Evolutionary conservation across 2,797 vertebrate genomes (phyloP).

Genomic region (Sorex maritimensis): DNA sequence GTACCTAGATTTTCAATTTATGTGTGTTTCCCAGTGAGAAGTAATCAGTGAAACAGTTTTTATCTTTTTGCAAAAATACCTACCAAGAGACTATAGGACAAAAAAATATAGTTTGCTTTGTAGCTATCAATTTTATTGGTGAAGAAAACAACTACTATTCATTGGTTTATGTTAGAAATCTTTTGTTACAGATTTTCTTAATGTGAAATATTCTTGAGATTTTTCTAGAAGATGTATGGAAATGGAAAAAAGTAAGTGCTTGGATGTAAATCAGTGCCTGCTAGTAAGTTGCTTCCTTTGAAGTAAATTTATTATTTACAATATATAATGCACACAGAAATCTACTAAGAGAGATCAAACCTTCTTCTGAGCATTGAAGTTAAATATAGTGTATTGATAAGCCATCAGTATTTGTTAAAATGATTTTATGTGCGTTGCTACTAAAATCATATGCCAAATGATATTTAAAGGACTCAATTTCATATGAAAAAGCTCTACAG

Average conservation of each 20-base stretch:
- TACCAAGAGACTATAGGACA: slow-evolving; percentile 30
- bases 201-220: slow-evolving; percentile 51
- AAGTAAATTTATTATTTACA: slow-evolving; percentile 25
- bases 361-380: not conserved
- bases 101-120: slow-evolving; percentile 13
- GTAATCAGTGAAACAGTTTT: slow-evolving; percentile 62
- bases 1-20: slow-evolving; percentile 40
- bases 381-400: slow-evolving; percentile 60
- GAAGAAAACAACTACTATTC: slow-evolving; percentile 51
- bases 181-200: slow-evolving; percentile 69
- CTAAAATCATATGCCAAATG: slow-evolving; percentile 10
- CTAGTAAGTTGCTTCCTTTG: slow-evolving; percentile 25
- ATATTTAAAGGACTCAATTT: slow-evolving; percentile 30
- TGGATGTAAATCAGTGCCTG: slow-evolving; percentile 13
- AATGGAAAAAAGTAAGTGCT: not conserved
- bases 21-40: slow-evolving; percentile 66
- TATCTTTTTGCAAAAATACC: slow-evolving; percentile 63
- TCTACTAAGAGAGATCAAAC: slow-evolving; percentile 46
- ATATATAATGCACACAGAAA: slow-evolving; percentile 18
- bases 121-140: slow-evolving; percentile 68
- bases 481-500: slow-evolving; percentile 26
- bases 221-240: slow-evolving; percentile 45
- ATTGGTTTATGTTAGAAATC: slow-evolving; percentile 53
- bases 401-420: slow-evolving; percentile 5
- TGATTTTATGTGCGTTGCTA: slow-evolving; percentile 17